phyloP scores from a whole-genome alignment of 2,888 invertebrate species.

The Drosophila koepferae region DNA sequence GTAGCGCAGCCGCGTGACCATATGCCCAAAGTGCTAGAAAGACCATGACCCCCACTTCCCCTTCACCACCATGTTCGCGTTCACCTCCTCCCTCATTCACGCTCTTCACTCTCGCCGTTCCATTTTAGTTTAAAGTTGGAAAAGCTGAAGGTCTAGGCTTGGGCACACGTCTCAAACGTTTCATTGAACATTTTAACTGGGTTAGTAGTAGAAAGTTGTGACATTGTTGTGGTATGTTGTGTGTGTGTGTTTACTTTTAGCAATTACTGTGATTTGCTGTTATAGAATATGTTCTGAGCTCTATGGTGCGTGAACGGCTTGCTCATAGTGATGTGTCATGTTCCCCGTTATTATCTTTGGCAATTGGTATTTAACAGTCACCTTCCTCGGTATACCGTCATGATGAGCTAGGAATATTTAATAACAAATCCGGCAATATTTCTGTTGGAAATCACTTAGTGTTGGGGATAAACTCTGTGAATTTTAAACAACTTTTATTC shows the following conservation, averaged over 20 bases:
- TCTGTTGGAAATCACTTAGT: background rate
- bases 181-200: conserved; percentile 66
- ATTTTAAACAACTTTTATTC: too few species aligned
- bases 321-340: conserved; percentile 12
- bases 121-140: conserved; percentile 2
- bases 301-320: conserved; percentile 18
- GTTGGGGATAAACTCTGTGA: background rate
- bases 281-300: conserved; percentile 44
- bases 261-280: conserved; percentile 52
- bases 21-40: conserved; percentile 47
- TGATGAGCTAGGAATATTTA: background rate
- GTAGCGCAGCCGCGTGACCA: conserved; percentile 59
- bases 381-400: background rate
- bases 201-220: conserved; percentile 73
- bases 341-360: background rate
- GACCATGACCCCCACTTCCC: conserved; percentile 1
- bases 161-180: conserved; percentile 32
- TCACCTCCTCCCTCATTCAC: background rate
- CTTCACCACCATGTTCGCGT: background rate
- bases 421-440: too few species aligned
- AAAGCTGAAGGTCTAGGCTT: conserved; percentile 57
- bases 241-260: conserved; percentile 35
- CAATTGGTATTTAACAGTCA: background rate
- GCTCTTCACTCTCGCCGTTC: background rate
- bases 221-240: conserved; percentile 39